Base-by-base conservation (phyloP, 2,797 vertebrate species). In the Eupleurogrammus muticus region DNA sequence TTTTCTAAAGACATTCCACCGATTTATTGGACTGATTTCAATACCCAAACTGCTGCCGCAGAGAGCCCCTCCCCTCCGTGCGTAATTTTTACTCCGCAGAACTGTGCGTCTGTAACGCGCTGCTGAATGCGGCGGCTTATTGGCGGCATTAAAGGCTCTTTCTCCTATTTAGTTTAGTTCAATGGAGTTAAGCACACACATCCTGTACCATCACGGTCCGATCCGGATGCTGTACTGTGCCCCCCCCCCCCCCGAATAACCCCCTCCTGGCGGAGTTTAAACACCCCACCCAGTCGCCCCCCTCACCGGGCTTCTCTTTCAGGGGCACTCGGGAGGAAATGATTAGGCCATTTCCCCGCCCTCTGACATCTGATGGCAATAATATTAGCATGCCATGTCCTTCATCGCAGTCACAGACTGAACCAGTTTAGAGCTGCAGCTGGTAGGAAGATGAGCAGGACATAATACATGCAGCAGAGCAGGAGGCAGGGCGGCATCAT, bases 41-140 rank as follows among this genome's bases (percentile, higher is more conserved):
- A 16, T 3, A 36, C 64, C 28, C 44, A 32, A 75, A 34, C 64
- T 35, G 74, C 66, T 61, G 80, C 87, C 65, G 56, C 75, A 61
- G 73, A 81, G 2, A 53, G 70, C 65, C 65, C 42, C 73, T 67
- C 65, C 65, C 42, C 73, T 67, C 71, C 42, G 66, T 66, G 80
- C 86, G 79, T 86, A 74, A 81, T 83, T 82, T 89, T 73, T 79
- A 42, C 85, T 86, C 81, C 81, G 78, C 84, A 80, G 83, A 83
- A 83, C 86, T 81, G 86, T 77, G 86, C 81, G 85, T 90, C 82
- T 87, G 84, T 69, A 71, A 73, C 75, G 78, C 78, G 51, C 79
- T 11, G 77, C 72, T 94, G 91, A 93, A 94, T 92, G 86, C 78
- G 59, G 84, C 77, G 89, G 93, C 89, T 94, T 93, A 93, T 81